Evolutionary conservation across 2,888 invertebrate genomes (phyloP), one percentile per base, ranked within the genome.

Genomic region (Hirtodrosophila alboralis): DNA sequence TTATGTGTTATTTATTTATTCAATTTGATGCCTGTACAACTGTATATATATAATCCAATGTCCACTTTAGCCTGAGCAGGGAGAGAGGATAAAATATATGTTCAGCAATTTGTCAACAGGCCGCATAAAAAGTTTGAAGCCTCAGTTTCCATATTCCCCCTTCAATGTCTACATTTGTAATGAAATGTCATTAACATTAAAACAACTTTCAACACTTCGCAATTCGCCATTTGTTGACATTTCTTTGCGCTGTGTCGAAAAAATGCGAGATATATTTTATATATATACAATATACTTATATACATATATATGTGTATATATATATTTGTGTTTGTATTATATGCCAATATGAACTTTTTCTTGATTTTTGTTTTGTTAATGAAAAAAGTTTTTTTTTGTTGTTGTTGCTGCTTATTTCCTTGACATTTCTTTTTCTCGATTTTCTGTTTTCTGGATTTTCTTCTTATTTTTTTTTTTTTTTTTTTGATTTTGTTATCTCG

Each of bases 141-240:
- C 18, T 3, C 14, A 1, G 7, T 4, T 5, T 21, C 7, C 33
- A 16, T 27, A 2, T 2, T 2, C 6, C 21, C 4, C 31, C 8
- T 34, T 27, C 30, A 28, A 52, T 73, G 47, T 59, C 51, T 26
- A 28, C 27, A 53, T 58, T 59, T 61, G 61, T 81, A 77, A 80
- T 77, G 81, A 80, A 77, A 81, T 77, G 77, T 74, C 77, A 77
- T 77, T 77, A 81, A 68, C 78, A 75, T 77, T 77, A 78, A 77
- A 71, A 81, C 68, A 74, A 81, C 71, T 77, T 83, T 81, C 79
- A 78, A 81, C 78, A 77, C 83, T 70, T 57, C 56, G 63, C 21
- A 18, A 6, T 36, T 37, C 37, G 59, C 44, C 60, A 57, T 59
- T 61, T 41, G 62, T 41, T 66, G 59, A 61, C 53, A 49, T 58